phyloP scores from a whole-genome alignment of 2,113 vertebrate genomes.

The Erpornis zantholeuca region DNA sequence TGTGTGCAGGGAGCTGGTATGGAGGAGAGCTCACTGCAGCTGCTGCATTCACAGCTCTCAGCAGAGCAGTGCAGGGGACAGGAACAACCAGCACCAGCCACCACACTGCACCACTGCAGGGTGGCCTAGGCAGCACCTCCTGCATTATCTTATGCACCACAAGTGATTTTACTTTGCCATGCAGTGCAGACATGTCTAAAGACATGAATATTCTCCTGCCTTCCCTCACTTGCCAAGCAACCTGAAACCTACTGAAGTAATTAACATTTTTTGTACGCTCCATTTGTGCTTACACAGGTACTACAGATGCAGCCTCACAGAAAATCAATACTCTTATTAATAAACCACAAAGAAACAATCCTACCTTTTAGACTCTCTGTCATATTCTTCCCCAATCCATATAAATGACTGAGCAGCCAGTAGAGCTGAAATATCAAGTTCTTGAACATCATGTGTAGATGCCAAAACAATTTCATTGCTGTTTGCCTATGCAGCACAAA shows the following conservation, averaged over 20 bases:
- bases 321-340: not conserved
- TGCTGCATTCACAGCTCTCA: not conserved
- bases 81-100: not conserved
- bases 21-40: not conserved
- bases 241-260: not conserved
- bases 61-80: not conserved
- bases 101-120: not conserved
- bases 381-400: constrained; percentile 97
- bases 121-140: not conserved
- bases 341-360: not conserved
- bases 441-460: constrained; percentile 96
- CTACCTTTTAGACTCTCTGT: constrained; percentile 95
- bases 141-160: not conserved
- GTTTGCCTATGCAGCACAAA: constrained; percentile 81
- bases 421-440: constrained; percentile 91
- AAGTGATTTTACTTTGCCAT: not conserved
- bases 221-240: not conserved
- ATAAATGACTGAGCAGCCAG: constrained; percentile 91
- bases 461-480: constrained; percentile 93
- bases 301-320: not conserved
- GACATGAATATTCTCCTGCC: not conserved
- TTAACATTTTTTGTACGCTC: not conserved
- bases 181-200: not conserved
- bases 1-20: not conserved
- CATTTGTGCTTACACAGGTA: not conserved